A percentile compares a stretch with the other conserved stretches of the same genome.
phyloP scores from a whole-genome alignment of 2,797 vertebrate genomes.

The Rousettus madagascariensis region DNA sequence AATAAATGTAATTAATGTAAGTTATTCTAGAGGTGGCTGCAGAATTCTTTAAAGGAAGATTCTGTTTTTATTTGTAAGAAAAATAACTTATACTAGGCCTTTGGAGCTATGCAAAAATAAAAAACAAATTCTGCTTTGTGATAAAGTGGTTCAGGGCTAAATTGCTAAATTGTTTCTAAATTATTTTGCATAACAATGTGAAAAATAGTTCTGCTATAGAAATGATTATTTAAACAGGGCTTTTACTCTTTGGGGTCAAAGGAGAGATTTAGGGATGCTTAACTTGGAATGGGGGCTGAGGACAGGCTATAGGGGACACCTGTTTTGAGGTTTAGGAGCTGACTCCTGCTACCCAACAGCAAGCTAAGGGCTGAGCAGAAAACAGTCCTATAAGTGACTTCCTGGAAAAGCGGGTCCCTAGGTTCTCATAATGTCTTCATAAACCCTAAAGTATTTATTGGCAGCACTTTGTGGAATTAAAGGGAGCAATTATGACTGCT shows the following conservation, averaged over 20 bases:
- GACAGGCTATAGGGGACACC: neutral
- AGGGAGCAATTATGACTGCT: neutral
- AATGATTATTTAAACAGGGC: neutral
- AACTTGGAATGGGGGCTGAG: neutral
- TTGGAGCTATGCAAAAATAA: neutral
- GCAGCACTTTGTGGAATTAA: neutral
- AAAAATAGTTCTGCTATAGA: neutral
- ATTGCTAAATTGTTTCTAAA: neutral
- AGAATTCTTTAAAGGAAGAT: constrained; percentile 6
- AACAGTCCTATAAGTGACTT: neutral
- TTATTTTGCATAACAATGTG: neutral
- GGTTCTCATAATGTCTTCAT: neutral
- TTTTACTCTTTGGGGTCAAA: neutral
- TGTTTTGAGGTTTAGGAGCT: neutral
- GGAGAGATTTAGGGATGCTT: neutral
- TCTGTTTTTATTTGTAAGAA: neutral
- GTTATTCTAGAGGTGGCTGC: neutral
- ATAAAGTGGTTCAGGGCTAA: neutral
- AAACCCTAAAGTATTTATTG: neutral
- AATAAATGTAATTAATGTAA: neutral
- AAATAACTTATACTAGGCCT: neutral
- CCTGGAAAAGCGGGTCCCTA: neutral
- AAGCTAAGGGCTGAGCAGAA: neutral
- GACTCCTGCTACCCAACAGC: neutral
- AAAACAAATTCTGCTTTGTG: neutral